Evolutionary conservation across 2,797 vertebrate genomes (phyloP), one percentile per base, ranked within the genome.

Genomic region (Eurystomus glaucurus): DNA sequence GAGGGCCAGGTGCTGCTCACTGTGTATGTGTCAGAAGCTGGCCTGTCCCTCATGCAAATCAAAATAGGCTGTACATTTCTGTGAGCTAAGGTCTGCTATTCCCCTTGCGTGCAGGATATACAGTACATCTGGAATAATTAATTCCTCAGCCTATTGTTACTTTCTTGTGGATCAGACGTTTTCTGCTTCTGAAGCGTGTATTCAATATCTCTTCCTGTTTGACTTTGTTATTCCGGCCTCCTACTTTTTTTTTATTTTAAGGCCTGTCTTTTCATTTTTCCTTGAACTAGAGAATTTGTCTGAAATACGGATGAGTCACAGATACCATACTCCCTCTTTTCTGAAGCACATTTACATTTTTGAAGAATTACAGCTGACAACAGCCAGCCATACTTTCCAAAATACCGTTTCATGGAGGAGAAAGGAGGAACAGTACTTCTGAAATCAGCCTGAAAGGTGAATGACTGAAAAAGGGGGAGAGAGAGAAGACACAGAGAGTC

Each of bases 81-180:
- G 65, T 23, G 37, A 78, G 54, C 20, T 54, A 19, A 87, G 29
- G 13, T 77, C 69, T 79, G 65, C 60, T 74, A n/a, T 65, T 72
- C 41, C 17, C 19, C 69, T 66, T 82, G 54, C 0, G 1, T 64
- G 52, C 46, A 45, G 58, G 37, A 79, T 78, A 43, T 8, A 25
- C 7, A 43, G 29, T 77, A 74, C 82, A 95, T 94, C 92, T 94
- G 93, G 85, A 93, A 92, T 91, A 86, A 92, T 76, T 95, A 61
- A 90, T 95, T 94, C 93, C 31, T 88, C 37, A 41, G 70, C 37
- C 91, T 83, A 85, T 95, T 97, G 91, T 97, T 95, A 80, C 69
- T 74, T 80, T 70, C 81, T 87, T 91, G 55, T 62, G 60, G 51
- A 82, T 88, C 91, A 94, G 82, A 80, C 0, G 1, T 86, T 96